These are phyloP conservation scores for Syrmaticus mikado DNA, from an alignment of 2,113 vertebrate genomes.

Conservation along the genomic window DNA sequence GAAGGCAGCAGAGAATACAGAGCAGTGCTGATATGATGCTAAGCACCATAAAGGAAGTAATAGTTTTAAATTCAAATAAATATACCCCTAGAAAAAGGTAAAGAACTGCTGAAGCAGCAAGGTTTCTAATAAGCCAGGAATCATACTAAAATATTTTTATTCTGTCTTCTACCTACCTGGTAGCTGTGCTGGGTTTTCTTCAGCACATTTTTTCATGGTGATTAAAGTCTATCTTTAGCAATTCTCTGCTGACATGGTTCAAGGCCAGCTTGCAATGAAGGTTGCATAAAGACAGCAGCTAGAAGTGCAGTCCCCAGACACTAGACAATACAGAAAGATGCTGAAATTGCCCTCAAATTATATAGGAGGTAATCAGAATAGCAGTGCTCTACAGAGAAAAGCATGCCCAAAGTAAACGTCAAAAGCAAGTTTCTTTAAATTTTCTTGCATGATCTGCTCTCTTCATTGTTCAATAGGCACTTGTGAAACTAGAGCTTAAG, in stretches of 20 bases:
- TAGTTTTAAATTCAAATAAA: background rate
- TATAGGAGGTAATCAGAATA: background rate
- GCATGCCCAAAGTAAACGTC: background rate
- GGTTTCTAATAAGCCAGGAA: background rate
- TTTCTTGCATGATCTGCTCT: background rate
- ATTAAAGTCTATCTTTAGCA: background rate
- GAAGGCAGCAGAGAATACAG: background rate
- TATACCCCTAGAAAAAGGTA: background rate
- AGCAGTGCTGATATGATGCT: background rate
- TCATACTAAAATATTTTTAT: background rate
- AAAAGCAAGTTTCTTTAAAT: background rate
- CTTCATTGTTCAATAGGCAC: background rate
- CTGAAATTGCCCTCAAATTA: background rate
- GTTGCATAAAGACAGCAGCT: background rate
- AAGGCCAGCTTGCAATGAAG: background rate
- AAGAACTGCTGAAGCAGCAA: background rate
- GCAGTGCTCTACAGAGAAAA: background rate
- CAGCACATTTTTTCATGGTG: background rate
- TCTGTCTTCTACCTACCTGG: background rate
- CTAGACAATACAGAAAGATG: background rate
- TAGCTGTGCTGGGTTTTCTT: background rate
- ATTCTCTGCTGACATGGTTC: background rate
- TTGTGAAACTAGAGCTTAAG: background rate
- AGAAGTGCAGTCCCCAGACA: rapidly evolving
- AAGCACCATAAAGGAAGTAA: background rate